These are phyloP conservation scores for Tetranychus truncatus DNA, from an alignment of 2,888 invertebrate species.

Conservation along the genomic window DNA sequence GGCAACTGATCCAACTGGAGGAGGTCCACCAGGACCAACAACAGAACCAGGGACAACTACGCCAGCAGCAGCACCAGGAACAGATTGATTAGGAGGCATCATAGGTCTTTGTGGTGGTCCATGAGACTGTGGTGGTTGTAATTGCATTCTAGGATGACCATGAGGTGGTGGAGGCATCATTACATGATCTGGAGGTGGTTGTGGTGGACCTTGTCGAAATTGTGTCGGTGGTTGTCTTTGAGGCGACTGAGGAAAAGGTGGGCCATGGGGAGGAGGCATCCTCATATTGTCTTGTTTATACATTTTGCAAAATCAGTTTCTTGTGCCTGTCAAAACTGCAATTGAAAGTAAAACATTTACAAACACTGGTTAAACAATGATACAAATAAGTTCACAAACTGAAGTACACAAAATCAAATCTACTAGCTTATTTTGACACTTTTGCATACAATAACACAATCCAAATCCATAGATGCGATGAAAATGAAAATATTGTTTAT, in stretches of 20 bases:
- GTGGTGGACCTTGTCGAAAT: background rate
- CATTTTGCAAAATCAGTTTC: background rate
- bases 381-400: too few species aligned
- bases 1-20: background rate
- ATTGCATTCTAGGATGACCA: constrained; percentile 2
- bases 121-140: background rate
- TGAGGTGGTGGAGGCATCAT: constrained; percentile 10
- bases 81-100: constrained; percentile 1
- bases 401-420: too few species aligned
- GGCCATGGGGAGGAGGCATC: background rate
- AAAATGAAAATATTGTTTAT: too few species aligned
- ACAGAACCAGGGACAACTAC: background rate
- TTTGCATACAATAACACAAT: too few species aligned
- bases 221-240: background rate
- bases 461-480: too few species aligned
- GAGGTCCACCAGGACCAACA: background rate
- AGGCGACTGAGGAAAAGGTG: background rate
- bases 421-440: too few species aligned
- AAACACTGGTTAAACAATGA: too few species aligned
- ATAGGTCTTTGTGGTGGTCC: background rate
- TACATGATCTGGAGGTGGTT: constrained; percentile 5
- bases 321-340: background rate
- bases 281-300: background rate
- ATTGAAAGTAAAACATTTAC: background rate
- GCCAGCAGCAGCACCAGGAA: background rate